These are phyloP conservation scores for Acrobasis suavella DNA, from an alignment of 2,888 invertebrate genomes.

Conservation along the genomic window DNA sequence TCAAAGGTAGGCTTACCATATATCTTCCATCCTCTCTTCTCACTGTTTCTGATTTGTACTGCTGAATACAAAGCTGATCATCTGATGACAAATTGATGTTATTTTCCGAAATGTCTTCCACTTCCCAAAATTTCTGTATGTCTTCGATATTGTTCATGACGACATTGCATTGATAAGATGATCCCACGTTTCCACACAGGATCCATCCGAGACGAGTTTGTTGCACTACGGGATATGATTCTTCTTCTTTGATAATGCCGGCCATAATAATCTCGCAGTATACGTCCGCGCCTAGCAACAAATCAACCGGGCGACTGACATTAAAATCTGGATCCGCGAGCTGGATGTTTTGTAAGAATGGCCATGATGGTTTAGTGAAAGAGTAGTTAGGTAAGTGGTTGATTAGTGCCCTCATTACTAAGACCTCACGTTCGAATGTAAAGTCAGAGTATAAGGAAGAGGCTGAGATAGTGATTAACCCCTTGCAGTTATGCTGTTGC, in stretches of 20 bases:
- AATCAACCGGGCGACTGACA: neutral
- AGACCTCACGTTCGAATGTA: too few species aligned
- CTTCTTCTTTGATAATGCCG: neutral
- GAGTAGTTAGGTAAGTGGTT: too few species aligned
- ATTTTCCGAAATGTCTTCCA: neutral
- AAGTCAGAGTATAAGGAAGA: too few species aligned
- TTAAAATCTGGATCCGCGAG: neutral
- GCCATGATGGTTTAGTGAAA: neutral
- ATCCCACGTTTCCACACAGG: too few species aligned
- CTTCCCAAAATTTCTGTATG: neutral
- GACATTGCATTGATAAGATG: neutral
- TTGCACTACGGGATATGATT: neutral
- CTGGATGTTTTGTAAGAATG: constrained; percentile 1
- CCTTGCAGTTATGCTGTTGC: too few species aligned
- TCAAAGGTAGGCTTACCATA: neutral
- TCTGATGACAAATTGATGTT: neutral
- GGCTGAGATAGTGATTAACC: too few species aligned
- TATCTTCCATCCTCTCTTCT: constrained; percentile 2
- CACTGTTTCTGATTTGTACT: neutral
- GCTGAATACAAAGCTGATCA: neutral
- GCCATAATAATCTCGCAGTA: constrained; percentile 1
- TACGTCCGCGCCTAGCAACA: constrained; percentile 8
- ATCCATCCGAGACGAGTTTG: too few species aligned
- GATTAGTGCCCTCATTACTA: too few species aligned
- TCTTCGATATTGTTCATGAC: constrained; percentile 1